Evolutionary conservation across 2,888 invertebrate genomes (phyloP), one percentile per base, ranked within the genome.

Genomic region (Thecophora atra): DNA sequence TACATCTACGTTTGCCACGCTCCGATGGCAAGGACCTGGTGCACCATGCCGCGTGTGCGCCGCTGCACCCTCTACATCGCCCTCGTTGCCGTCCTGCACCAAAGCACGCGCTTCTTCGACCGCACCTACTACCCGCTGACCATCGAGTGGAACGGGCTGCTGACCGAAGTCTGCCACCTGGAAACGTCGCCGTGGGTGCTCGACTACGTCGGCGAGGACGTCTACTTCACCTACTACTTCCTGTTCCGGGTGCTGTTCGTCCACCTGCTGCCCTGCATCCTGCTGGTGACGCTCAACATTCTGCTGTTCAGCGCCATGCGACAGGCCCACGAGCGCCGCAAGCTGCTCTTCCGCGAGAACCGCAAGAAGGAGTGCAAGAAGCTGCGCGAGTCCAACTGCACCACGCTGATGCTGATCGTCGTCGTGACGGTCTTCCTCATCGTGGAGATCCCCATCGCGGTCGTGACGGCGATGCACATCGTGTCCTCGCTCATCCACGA

Each of bases 1-100:
- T 98, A 97, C 88, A 94, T 98, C 80, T 98, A 96, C 87, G 97
- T 98, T 1, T 97, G 97, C 82, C 96, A 97, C 85, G 95, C 97
- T 0, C 92, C 95, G 0, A 90, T 93, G 75, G 97, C 97, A 0
- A 89, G 95, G 73, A 93, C 93, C n/a, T 91, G 92, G 89, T 93
- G 89, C 83, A 90, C 90, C 7, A 88, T 89, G 88, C 89, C 89
- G n/a, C 89, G 92, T 72, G 96, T 94, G 63, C 91, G 92, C 83
- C 92, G 92, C 77, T 94, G 93, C 78, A 92, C 96, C 44, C 87
- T 91, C 67, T 91, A 92, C 86, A 95, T 97, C 77, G 92, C 93
- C 64, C 84, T 94, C 47, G 88, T 92, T 1, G 95, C 97, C 0
- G 89, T 93, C 69, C 84, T 96, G 3, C 96, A 96, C 79, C 96